phyloP scores from a whole-genome alignment of 2,797 vertebrate species.

The Phyllotis vaccarum region DNA sequence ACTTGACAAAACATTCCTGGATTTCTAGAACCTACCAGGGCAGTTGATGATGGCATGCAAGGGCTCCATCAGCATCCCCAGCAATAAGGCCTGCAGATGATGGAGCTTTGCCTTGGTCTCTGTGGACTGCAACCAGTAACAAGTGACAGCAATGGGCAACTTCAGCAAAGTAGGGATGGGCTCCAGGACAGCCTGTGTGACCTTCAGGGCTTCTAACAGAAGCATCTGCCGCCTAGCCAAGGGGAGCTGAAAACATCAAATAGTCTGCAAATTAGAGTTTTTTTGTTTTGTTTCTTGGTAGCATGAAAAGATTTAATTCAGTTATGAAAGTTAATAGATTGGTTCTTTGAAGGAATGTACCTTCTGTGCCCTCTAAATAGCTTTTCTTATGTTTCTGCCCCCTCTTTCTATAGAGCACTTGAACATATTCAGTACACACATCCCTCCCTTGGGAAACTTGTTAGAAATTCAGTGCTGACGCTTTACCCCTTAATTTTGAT shows the following conservation, averaged over 20 bases:
- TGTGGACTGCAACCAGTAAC: conserved; percentile 91
- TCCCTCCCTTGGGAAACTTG: neutral
- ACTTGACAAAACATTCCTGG: neutral
- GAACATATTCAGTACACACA: neutral
- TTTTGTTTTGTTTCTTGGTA: neutral
- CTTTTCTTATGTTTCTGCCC: neutral
- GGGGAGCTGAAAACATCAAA: conserved; percentile 88
- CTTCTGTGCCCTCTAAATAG: neutral
- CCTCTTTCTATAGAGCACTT: neutral
- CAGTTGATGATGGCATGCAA: conserved; percentile 80
- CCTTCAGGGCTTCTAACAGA: conserved; percentile 91
- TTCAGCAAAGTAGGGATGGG: conserved; percentile 88
- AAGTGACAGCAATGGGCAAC: conserved; percentile 91
- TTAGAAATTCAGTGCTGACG: neutral
- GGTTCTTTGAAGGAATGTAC: neutral
- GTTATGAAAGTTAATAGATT: neutral
- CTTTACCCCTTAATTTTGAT: neutral
- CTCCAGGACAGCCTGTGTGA: conserved; percentile 86
- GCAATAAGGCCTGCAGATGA: conserved; percentile 92
- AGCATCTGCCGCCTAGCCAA: conserved; percentile 84
- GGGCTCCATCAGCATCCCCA: conserved; percentile 93
- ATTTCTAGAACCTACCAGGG: conserved; percentile 83
- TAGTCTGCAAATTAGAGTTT: neutral
- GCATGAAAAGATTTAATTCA: conserved; percentile 9
- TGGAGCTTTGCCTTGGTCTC: conserved; percentile 87